Conservation (phyloP, 2,797 vertebrate genomes). For the Todus mexicanus region DNA sequence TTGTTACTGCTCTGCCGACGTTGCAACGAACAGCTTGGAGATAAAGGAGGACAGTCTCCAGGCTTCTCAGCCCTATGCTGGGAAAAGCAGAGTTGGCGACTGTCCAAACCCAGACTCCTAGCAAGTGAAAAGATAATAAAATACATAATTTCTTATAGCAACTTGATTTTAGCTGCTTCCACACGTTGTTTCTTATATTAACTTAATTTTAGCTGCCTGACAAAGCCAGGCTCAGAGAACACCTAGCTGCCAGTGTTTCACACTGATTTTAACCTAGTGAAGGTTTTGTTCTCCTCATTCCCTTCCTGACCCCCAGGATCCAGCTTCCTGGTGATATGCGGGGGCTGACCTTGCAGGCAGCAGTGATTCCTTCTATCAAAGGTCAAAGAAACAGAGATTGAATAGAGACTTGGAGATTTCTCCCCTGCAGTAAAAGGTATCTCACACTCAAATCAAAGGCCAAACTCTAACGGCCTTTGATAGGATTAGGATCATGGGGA, state of each 20-base stretch:
- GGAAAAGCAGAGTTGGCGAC: not conserved
- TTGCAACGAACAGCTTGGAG: not conserved
- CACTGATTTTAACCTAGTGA: not conserved
- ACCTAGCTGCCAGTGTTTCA: not conserved
- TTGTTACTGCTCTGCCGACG: not conserved
- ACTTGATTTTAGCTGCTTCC: not conserved
- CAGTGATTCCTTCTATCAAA: not conserved
- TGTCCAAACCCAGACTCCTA: not conserved
- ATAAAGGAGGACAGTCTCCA: not conserved
- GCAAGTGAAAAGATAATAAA: not conserved
- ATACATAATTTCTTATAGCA: not conserved
- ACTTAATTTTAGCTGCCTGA: not conserved
- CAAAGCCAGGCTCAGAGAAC: not conserved
- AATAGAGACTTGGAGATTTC: not conserved
- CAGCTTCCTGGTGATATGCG: not conserved
- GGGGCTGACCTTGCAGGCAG: not conserved
- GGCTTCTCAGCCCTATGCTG: not conserved
- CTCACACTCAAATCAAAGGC: not conserved
- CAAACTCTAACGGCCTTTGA: not conserved
- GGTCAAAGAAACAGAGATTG: not conserved
- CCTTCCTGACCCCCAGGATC: not conserved
- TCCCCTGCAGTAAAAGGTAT: not conserved
- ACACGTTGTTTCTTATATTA: not conserved
- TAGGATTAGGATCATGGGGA: not conserved
- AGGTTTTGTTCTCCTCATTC: not conserved